phyloP scores from a whole-genome alignment of 2,113 vertebrate species.

The Cyanoramphus novaezelandiae region DNA sequence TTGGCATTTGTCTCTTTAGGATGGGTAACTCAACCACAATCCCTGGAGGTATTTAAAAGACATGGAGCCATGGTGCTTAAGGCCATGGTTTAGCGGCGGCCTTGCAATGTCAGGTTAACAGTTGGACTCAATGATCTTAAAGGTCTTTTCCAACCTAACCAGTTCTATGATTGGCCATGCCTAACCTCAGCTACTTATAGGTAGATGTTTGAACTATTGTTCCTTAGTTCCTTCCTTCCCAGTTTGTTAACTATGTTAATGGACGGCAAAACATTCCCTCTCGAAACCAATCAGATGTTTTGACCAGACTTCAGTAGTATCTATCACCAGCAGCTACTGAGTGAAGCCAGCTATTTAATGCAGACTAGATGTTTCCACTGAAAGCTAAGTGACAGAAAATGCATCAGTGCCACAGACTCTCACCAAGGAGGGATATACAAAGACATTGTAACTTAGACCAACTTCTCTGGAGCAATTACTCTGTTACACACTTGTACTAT shows the following conservation, averaged over 20 bases:
- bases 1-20: neutral
- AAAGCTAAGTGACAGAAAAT: neutral
- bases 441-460: neutral
- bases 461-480: neutral
- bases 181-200: neutral
- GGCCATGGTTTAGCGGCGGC: neutral
- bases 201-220: rapidly evolving
- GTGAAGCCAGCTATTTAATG: neutral
- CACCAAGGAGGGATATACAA: neutral
- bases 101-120: neutral
- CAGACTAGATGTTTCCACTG: neutral
- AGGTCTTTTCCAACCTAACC: neutral
- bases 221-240: neutral
- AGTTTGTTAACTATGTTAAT: neutral
- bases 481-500: neutral
- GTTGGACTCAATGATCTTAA: neutral
- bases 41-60: neutral
- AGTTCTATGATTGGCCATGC: neutral
- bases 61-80: neutral
- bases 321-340: neutral
- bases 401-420: no score
- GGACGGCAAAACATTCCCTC: neutral
- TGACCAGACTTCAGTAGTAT: neutral
- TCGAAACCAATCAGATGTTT: neutral
- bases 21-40: neutral